phyloP scores from a whole-genome alignment of 2,888 invertebrate species.

The Taenaris catops region DNA sequence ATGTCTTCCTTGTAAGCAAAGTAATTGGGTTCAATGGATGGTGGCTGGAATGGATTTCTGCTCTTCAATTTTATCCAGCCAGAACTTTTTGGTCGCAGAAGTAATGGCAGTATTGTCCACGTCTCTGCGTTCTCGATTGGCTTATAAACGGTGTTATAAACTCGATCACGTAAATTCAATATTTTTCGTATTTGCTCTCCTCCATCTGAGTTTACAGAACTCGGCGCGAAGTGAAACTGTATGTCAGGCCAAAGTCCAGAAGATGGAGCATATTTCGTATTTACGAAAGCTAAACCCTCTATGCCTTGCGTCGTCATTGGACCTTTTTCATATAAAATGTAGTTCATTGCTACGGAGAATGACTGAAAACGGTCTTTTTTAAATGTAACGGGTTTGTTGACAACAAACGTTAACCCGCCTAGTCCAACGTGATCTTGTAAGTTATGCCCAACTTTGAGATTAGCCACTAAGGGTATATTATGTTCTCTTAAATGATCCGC shows the following conservation, averaged over 20 bases:
- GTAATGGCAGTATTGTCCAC: constrained; percentile 90
- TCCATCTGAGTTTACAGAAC: constrained; percentile 90
- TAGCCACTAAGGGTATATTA: constrained; percentile 85
- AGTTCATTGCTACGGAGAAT: constrained; percentile 88
- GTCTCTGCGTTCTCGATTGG: constrained; percentile 89
- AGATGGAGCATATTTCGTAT: constrained; percentile 91
- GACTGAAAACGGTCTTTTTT: constrained; percentile 89
- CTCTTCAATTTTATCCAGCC: constrained; percentile 93
- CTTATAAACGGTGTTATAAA: constrained; percentile 92
- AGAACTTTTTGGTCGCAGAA: constrained; percentile 91
- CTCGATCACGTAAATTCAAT: constrained; percentile 86
- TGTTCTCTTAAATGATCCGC: constrained; percentile 85
- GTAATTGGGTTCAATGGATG: constrained; percentile 95
- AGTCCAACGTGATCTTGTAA: constrained; percentile 94
- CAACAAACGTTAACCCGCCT: constrained; percentile 90
- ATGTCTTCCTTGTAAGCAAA: constrained; percentile 92
- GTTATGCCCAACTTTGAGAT: constrained; percentile 90
- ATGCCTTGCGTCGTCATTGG: constrained; percentile 92
- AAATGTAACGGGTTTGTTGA: constrained; percentile 89
- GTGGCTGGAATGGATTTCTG: constrained; percentile 89
- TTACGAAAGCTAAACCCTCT: constrained; percentile 92
- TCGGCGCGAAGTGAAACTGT: constrained; percentile 92
- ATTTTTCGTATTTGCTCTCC: constrained; percentile 89
- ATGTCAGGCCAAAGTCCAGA: constrained; percentile 90
- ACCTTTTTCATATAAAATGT: constrained; percentile 88